Percentiles rank a stretch among this genome's conserved stretches.
Evolutionary conservation across 2,888 invertebrate species (phyloP).

Genomic region (Ceratothoa steindachneri): DNA sequence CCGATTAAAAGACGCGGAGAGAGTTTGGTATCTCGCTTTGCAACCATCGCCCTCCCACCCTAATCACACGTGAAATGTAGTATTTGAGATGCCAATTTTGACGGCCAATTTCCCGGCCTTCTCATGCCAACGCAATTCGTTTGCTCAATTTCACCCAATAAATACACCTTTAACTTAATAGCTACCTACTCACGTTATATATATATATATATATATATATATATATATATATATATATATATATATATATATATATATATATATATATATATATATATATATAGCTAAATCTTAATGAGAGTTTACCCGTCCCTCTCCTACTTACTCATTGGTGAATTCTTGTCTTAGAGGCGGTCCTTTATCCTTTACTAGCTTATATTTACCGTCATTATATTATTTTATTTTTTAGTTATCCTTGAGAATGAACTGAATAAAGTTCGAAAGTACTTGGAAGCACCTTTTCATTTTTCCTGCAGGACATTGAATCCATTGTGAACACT

Average conservation of each 20-base stretch:
- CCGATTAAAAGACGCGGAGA: not conserved
- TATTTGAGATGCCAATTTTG: not conserved
- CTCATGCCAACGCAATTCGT: not conserved
- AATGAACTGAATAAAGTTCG: too few species aligned
- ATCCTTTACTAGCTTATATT: too few species aligned
- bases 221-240: constrained; percentile 12
- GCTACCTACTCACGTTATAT: not conserved
- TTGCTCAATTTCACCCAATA: not conserved
- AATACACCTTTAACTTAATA: not conserved
- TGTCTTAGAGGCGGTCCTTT: too few species aligned
- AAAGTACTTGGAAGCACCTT: too few species aligned
- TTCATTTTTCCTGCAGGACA: too few species aligned
- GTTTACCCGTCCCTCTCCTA: too few species aligned
- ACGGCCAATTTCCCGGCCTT: not conserved
- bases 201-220: constrained; percentile 12
- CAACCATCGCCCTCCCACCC: not conserved
- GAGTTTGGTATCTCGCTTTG: not conserved
- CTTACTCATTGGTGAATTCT: too few species aligned
- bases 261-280: constrained; percentile 12
- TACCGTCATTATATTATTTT: too few species aligned
- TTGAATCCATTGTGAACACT: too few species aligned
- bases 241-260: constrained; percentile 2
- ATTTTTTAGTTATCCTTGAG: too few species aligned
- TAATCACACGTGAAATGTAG: not conserved
- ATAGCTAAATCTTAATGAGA: too few species aligned